Evolutionary conservation across 1,140 invertebrate species (phyloP).

Genomic region (Heliconius melpomene): DNA sequence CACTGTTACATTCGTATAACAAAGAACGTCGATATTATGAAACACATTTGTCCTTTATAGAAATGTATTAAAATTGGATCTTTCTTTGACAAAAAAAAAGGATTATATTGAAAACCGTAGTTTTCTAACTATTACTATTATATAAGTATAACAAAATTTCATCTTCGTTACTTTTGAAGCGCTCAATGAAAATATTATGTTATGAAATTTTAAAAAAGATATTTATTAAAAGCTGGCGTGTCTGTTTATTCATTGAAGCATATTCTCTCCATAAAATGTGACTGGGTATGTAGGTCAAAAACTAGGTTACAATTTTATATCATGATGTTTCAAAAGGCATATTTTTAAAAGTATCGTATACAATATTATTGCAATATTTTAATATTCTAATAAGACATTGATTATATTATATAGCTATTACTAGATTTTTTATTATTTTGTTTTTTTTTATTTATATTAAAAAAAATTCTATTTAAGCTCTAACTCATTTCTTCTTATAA

Average conservation of each 20-base stretch:
- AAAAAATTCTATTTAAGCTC: no score
- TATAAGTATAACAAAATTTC: background rate
- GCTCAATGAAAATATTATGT: slow-evolving; percentile 18
- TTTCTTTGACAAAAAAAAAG: no score
- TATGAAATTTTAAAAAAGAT: slow-evolving; percentile 38
- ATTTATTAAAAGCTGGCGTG: slow-evolving; percentile 24
- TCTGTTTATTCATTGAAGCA: slow-evolving; percentile 34
- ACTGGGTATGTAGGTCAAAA: slow-evolving; percentile 37
- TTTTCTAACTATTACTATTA: background rate
- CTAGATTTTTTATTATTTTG: background rate
- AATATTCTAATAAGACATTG: background rate
- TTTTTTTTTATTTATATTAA: no score
- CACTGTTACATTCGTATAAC: no score
- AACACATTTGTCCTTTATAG: no score
- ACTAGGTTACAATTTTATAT: slow-evolving; percentile 32
- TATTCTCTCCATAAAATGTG: slow-evolving; percentile 33
- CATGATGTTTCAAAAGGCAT: slow-evolving; percentile 12
- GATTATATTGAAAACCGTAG: background rate
- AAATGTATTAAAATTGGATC: no score
- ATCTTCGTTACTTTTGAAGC: background rate
- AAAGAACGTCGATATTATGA: no score
- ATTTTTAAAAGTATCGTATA: background rate
- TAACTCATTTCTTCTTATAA: background rate
- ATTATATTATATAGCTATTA: background rate
- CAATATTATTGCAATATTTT: background rate